These are phyloP conservation scores for Acrocephalus arundinaceus DNA, from an alignment of 2,113 vertebrate genomes.

Conservation along the genomic window DNA sequence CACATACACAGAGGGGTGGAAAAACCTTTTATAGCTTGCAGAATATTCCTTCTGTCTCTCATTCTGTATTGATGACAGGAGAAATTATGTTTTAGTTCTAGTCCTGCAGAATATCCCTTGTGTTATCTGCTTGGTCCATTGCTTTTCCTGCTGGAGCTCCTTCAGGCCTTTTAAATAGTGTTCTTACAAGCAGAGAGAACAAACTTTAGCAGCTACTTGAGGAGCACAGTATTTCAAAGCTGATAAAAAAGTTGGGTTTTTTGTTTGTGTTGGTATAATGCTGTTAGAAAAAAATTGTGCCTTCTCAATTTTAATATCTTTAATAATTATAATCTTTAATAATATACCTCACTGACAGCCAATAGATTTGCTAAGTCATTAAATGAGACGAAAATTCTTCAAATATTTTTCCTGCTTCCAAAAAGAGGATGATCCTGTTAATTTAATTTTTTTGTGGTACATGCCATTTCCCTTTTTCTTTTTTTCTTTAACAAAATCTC, in stretches of 20 bases:
- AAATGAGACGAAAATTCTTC: background rate
- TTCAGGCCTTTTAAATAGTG: background rate
- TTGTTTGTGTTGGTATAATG: background rate
- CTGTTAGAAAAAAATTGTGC: background rate
- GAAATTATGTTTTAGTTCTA: background rate
- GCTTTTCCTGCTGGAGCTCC: background rate
- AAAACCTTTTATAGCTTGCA: background rate
- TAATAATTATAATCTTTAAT: background rate
- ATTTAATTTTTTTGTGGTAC: background rate
- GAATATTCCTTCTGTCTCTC: background rate
- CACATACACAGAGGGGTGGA: background rate
- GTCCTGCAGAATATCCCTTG: background rate
- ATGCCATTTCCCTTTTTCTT: background rate
- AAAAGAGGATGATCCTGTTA: background rate
- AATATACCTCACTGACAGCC: background rate
- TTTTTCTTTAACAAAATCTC: background rate
- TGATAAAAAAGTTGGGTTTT: background rate
- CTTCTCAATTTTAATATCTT: background rate
- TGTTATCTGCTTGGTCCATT: background rate
- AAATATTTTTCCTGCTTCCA: background rate
- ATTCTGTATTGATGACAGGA: background rate
- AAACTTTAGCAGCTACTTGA: background rate
- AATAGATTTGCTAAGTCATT: background rate
- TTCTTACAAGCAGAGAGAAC: background rate
- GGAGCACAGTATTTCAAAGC: background rate